Percentiles rank a stretch among this genome's conserved stretches.
phyloP scores from a whole-genome alignment of 1,140 invertebrate species.

The Daktulosphaira vitifoliae region DNA sequence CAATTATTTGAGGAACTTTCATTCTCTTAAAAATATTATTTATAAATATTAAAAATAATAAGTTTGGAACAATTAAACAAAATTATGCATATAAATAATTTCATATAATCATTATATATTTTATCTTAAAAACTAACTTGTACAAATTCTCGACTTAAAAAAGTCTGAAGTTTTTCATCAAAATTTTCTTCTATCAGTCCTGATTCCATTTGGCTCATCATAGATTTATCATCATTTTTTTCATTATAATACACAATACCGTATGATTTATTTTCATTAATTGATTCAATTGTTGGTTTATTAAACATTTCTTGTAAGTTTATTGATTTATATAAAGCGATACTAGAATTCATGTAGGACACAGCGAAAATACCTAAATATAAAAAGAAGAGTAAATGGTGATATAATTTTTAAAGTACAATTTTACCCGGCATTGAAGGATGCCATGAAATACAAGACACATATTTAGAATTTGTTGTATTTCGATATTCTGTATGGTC shows the following conservation, averaged over 20 bases:
- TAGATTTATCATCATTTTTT: not conserved
- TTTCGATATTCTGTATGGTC: constrained; percentile 1
- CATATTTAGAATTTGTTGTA: not conserved
- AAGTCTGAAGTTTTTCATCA: constrained; percentile 3
- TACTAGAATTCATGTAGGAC: not conserved
- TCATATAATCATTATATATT: too few relatives aligned
- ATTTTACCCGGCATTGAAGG: constrained; percentile 7
- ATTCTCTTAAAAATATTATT: not conserved
- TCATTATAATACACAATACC: not conserved
- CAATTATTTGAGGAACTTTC: not conserved
- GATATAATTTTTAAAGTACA: not conserved
- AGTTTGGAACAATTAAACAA: too few relatives aligned
- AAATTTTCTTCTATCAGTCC: constrained; percentile 1
- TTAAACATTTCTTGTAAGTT: not conserved
- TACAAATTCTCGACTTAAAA: constrained; percentile 5
- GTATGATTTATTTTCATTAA: not conserved
- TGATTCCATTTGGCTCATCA: not conserved
- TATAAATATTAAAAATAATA: too few relatives aligned
- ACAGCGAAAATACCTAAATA: constrained; percentile 13
- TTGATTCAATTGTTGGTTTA: not conserved
- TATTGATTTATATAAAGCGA: constrained; percentile 2
- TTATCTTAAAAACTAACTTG: constrained; percentile 6
- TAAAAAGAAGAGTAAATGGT: not conserved
- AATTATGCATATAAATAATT: too few relatives aligned
- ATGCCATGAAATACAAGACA: constrained; percentile 15